A percentile compares a stretch with the other conserved stretches of the same genome.
Evolutionary conservation across 2,113 vertebrate species (phyloP).

Genomic region (Colinus virginianus): DNA sequence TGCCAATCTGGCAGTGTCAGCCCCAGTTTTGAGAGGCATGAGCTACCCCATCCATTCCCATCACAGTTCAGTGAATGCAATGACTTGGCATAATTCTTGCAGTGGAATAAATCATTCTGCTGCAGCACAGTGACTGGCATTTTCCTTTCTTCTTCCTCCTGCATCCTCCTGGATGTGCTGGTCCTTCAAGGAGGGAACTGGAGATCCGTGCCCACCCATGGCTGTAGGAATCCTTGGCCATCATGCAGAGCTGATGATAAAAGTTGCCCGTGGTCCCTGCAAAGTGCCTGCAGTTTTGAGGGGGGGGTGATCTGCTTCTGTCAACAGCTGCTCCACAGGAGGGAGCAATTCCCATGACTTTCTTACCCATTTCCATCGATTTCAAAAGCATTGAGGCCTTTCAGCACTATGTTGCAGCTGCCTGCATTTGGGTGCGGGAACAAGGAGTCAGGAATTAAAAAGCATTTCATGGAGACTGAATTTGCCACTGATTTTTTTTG

Average conservation of each 20-base stretch:
- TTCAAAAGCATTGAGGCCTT: background rate
- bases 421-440: slow-evolving; percentile 1
- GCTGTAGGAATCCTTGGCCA: too few relatives aligned
- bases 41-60: background rate
- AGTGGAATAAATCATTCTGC: background rate
- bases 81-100: background rate
- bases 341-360: slow-evolving; percentile 53
- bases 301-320: background rate
- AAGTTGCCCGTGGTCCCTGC: too few relatives aligned
- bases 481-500: slow-evolving; percentile 29
- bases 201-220: background rate
- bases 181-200: background rate
- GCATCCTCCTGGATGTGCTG: rapidly evolving
- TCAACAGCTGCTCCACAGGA: slow-evolving; percentile 63
- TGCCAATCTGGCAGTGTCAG: rapidly evolving
- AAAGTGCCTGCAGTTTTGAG: background rate
- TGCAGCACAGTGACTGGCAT: background rate
- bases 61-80: rapidly evolving
- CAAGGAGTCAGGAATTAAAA: slow-evolving; percentile 6
- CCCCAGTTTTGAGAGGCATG: rapidly evolving
- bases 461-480: background rate
- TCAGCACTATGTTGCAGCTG: background rate
- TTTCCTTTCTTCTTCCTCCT: background rate
- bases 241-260: rapidly evolving
- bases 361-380: background rate